Evolutionary conservation across 2,113 vertebrate species (phyloP).

Genomic region (Electrona antarctica): DNA sequence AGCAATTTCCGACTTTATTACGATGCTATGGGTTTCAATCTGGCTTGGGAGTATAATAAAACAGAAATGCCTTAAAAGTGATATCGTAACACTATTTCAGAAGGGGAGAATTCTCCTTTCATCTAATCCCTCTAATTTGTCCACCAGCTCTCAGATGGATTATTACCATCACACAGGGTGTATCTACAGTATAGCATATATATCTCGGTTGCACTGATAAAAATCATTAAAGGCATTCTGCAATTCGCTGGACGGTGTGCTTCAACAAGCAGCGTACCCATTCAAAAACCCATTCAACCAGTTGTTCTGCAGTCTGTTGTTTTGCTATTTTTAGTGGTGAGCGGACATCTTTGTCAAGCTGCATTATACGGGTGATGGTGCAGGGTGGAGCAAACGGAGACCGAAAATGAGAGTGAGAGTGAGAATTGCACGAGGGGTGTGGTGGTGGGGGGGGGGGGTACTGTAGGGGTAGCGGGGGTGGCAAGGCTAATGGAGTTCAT

Average conservation of each 20-base stretch:
- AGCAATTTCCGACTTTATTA: too few species aligned
- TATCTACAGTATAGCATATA: too few species aligned
- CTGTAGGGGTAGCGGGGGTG: slow-evolving; percentile 28
- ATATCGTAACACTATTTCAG: too few species aligned
- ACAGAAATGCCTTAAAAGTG: too few species aligned
- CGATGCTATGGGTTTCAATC: too few species aligned
- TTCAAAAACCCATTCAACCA: neutral
- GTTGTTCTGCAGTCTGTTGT: neutral
- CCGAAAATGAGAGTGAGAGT: neutral
- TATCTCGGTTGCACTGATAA: too few species aligned
- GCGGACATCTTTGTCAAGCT: neutral
- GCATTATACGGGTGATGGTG: slow-evolving; percentile 45
- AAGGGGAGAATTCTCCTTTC: too few species aligned
- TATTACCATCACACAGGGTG: too few species aligned
- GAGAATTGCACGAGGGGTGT: neutral
- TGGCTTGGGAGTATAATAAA: too few species aligned
- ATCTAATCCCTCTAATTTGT: neutral
- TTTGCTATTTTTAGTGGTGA: neutral
- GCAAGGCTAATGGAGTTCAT: slow-evolving; percentile 59
- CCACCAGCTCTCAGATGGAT: neutral
- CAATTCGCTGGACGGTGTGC: neutral
- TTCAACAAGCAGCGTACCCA: neutral
- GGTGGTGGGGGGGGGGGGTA: too few species aligned
- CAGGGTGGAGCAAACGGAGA: slow-evolving; percentile 33
- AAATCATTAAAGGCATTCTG: neutral